These are phyloP conservation scores for Doryteuthis pealeii DNA, from an alignment of 1,140 invertebrate genomes.

Conservation along the genomic window DNA sequence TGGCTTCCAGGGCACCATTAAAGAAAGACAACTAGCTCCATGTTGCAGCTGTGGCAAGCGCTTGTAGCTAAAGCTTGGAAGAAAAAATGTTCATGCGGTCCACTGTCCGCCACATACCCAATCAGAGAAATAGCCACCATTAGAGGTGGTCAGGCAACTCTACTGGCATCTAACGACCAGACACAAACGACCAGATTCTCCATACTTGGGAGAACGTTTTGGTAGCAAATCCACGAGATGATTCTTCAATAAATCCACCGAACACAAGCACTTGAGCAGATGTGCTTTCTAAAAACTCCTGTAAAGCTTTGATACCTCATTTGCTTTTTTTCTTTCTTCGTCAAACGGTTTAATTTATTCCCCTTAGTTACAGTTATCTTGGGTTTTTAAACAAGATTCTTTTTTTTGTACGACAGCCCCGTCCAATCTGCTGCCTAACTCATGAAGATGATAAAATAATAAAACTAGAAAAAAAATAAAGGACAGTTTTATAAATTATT, in stretches of 20 bases:
- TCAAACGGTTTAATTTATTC: neutral
- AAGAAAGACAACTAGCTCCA: conserved; percentile 79
- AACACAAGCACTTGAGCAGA: conserved; percentile 70
- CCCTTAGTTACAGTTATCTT: too few species aligned
- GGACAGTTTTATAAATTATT: too few species aligned
- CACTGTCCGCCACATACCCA: conserved; percentile 94
- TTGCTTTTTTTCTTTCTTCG: conserved; percentile 43
- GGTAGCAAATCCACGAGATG: conserved; percentile 66
- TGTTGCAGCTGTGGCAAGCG: conserved; percentile 70
- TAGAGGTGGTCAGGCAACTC: conserved; percentile 87
- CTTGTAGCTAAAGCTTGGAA: conserved; percentile 72
- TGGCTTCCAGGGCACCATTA: conserved; percentile 74
- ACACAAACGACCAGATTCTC: conserved; percentile 46
- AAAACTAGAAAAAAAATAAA: conserved; percentile 15
- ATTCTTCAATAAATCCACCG: conserved; percentile 77
- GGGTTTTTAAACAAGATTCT: too few species aligned
- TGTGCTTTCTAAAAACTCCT: conserved; percentile 71
- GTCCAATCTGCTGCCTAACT: conserved; percentile 1
- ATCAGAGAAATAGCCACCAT: conserved; percentile 90
- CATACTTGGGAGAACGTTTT: conserved; percentile 59
- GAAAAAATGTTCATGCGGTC: conserved; percentile 86
- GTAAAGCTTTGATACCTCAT: conserved; percentile 74
- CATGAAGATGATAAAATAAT: conserved; percentile 13
- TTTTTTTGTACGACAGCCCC: neutral
- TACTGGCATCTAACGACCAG: conserved; percentile 87